Base-by-base conservation (phyloP, 2,113 vertebrate genomes). In the Melospiza georgiana region DNA sequence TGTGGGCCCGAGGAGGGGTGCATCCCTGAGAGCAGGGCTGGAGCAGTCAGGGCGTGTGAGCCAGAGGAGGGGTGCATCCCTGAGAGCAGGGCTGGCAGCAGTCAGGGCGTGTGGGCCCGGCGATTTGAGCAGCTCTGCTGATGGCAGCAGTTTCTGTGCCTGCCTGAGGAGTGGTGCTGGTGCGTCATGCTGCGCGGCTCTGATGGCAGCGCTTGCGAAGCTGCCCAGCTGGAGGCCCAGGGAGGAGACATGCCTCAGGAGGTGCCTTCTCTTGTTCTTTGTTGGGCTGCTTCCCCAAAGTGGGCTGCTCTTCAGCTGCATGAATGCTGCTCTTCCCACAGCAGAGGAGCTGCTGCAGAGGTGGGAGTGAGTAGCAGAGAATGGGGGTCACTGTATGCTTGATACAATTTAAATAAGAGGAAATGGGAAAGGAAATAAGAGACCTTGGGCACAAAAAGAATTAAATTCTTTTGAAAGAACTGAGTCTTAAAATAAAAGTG, bases 81-180 rank as follows among this genome's bases (percentile, higher is more conserved):
- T 49, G 44, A 31, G 81, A 49, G 25, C 2, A 41, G 79, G 39
- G 24, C 35, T 69, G 7, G 4, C 39, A 65, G 69, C 54, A 48
- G 41, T 20, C 35, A 2, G 19, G 0, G 0, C 0, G 0, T 0
- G 2, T 51, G 44, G 71, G 67, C 62, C 0, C 0, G 28, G 12
- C 0, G 0, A 27, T 89, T 61, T 58, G 4, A 46, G 65, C 2
- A 2, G 54, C 17, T 0, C 22, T 75, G 33, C 82, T 67, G 69
- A 63, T 16, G 3, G 8, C 17, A 54, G 85, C 37, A 30, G 33
- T 63, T 78, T 23, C 15, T 69, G 23, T 81, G n/a, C n/a, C n/a
- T 58, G 73, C 43, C 81, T 74, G 73, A 51, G 30, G 51, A 30
- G 5, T 4, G 25, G 37, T 15, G 16, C 11, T 41, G 61, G 21